Evolutionary conservation across 2,888 invertebrate genomes (phyloP).

Genomic region (Nysson spinosus): DNA sequence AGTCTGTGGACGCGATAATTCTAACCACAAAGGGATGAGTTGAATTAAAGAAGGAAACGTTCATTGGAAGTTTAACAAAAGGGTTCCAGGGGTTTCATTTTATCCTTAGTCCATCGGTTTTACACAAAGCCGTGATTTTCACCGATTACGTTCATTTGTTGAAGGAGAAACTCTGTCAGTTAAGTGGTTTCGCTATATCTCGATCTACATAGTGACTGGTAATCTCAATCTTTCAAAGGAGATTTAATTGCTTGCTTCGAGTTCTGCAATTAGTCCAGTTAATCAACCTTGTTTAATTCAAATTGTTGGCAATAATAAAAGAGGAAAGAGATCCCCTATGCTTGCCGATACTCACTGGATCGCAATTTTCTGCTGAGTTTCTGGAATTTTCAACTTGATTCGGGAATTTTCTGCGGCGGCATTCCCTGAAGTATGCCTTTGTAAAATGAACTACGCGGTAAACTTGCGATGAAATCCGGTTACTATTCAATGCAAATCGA

Average conservation of each 20-base stretch:
- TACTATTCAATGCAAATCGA: too few relatives aligned
- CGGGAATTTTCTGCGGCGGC: too few relatives aligned
- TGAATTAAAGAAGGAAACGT: too few relatives aligned
- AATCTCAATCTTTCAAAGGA: constrained; percentile 53
- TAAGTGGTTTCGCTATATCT: constrained; percentile 8
- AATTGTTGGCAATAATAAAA: constrained; percentile 21
- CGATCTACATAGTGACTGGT: constrained; percentile 42
- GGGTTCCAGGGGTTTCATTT: too few relatives aligned
- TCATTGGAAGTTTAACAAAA: too few relatives aligned
- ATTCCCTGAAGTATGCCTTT: too few relatives aligned
- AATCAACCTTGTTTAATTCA: constrained; percentile 46
- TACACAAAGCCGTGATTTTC: background rate
- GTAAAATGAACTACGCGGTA: too few relatives aligned
- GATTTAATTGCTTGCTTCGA: constrained; percentile 55
- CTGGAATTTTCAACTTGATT: background rate
- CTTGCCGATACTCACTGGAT: constrained; percentile 1
- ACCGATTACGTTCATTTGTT: background rate
- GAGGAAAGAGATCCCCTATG: constrained; percentile 7
- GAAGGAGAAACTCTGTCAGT: constrained; percentile 21
- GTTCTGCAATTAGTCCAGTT: constrained; percentile 53
- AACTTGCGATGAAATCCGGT: too few relatives aligned
- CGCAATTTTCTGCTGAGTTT: constrained; percentile 19
- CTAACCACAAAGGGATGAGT: too few relatives aligned
- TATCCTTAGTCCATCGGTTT: too few relatives aligned
- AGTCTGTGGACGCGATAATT: too few relatives aligned